A percentile compares a stretch with the other conserved stretches of the same genome.
Evolutionary conservation across 2,888 invertebrate species (phyloP).

Genomic region (Drosophila neotestacea): DNA sequence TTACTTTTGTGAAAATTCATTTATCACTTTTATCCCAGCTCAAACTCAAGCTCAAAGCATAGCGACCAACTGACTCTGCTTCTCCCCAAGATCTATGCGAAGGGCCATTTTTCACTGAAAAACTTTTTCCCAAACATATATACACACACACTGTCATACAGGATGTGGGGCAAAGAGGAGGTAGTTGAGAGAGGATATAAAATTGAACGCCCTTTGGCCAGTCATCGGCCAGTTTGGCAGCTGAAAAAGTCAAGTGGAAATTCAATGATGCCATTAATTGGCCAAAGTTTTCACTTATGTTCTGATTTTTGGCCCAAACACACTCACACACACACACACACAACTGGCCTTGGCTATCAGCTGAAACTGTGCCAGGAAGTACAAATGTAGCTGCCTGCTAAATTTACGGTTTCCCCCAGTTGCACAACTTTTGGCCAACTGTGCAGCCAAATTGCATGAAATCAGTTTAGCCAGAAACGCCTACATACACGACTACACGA

Average conservation of each 20-base stretch:
- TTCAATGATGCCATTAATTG: constrained; percentile 83
- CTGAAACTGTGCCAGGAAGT: constrained; percentile 75
- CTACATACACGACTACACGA: constrained; percentile 19
- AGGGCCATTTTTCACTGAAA: constrained; percentile 76
- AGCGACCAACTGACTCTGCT: constrained; percentile 44
- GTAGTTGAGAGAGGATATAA: constrained; percentile 58
- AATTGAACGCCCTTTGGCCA: constrained; percentile 80
- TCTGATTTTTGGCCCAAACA: constrained; percentile 72
- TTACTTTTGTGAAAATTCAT: constrained; percentile 82
- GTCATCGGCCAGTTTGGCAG: constrained; percentile 80
- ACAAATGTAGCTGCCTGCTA: constrained; percentile 74
- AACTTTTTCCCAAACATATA: constrained; percentile 62
- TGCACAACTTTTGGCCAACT: constrained; percentile 72
- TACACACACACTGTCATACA: constrained; percentile 22
- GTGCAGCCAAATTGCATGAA: constrained; percentile 79
- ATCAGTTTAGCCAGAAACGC: constrained; percentile 74
- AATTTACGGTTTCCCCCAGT: constrained; percentile 71
- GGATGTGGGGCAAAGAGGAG: constrained; percentile 4
- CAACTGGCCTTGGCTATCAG: constrained; percentile 57
- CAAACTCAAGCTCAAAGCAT: constrained; percentile 60
- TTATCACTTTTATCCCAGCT: constrained; percentile 81
- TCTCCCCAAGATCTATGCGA: constrained; percentile 64
- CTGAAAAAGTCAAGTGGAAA: constrained; percentile 81
- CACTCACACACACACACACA: constrained; percentile 15
- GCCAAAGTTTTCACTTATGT: constrained; percentile 82